Base-by-base conservation (phyloP, 2,797 vertebrate species). In the Myioborus miniatus region DNA sequence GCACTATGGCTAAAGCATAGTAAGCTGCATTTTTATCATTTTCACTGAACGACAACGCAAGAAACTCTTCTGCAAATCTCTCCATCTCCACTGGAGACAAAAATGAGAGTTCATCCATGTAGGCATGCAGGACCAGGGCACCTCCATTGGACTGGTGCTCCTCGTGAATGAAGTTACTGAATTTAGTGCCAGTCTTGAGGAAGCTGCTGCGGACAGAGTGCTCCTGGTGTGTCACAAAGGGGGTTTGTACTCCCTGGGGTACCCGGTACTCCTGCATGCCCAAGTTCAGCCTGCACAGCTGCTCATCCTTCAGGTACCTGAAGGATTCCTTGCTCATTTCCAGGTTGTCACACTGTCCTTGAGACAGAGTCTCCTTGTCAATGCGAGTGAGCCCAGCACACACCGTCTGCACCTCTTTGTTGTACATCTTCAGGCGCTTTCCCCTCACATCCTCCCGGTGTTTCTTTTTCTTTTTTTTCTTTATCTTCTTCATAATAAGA, bases 61-160 rank as follows among this genome's bases (percentile, higher is more conserved):
- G 98, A 97, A 99, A 99, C 97, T 99, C 99, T 93, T 98, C 98
- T 43, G 99, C 98, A 74, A 99, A 99, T 90, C 98, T 97, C 97
- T 99, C 99, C 98, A 99, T 98, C 98, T 99, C 99, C 83, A 97
- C 98, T 52, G 99, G 98, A 96, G 97, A 98, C 97, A 99, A 98
- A 96, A 98, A 98, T 94, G 99, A 98, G 91, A 99, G 96, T 98
- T 99, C 99, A 39, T 99, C 99, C 49, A 99, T 99, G 47, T 99
- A 99, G 22, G 99, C 99, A 8, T 99, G 99, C 95, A 99, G 98
- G 71, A 99, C 98, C 15, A 97, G 96, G 5, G 98, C 99, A 19
- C 99, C 99, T 5, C 99, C 99, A 36, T 99, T 99, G 96, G 99
- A 98, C 95, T 99, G 99, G 91, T 97, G 98, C 43, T 99, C 99